These are phyloP conservation scores for Ciconia boyciana DNA, from an alignment of 2,113 vertebrate species.

Conservation along the genomic window DNA sequence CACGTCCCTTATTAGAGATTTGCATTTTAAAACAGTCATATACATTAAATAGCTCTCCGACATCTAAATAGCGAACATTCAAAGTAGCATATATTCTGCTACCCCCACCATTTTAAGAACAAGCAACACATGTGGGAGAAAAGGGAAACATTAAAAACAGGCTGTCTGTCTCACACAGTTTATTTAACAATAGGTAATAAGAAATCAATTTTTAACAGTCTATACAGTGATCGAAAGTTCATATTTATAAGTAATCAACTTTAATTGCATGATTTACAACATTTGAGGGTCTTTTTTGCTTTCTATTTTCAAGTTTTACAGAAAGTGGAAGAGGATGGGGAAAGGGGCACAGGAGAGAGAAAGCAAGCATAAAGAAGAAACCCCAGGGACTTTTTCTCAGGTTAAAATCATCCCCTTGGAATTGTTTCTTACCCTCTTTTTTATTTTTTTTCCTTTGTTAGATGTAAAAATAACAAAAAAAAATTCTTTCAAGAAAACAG, in stretches of 20 bases:
- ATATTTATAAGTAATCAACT: constrained; percentile 87
- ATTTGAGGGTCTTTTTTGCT: constrained; percentile 82
- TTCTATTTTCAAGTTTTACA: constrained; percentile 86
- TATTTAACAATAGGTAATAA: constrained; percentile 89
- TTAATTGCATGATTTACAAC: constrained; percentile 89
- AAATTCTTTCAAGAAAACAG: constrained; percentile 80
- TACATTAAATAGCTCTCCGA: constrained; percentile 33
- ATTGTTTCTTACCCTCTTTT: constrained; percentile 79
- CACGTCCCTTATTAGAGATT: not conserved
- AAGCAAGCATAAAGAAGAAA: constrained; percentile 79
- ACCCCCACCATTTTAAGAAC: not conserved
- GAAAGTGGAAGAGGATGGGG: constrained; percentile 75
- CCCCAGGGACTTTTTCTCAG: constrained; percentile 71
- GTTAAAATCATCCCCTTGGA: constrained; percentile 77
- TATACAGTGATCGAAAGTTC: constrained; percentile 88
- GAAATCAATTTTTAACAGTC: constrained; percentile 87
- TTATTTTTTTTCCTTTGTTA: constrained; percentile 75
- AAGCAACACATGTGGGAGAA: constrained; percentile 39
- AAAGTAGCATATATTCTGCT: not conserved
- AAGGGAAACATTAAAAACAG: constrained; percentile 67
- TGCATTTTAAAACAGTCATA: constrained; percentile 38
- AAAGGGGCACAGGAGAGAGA: constrained; percentile 45
- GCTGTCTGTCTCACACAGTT: constrained; percentile 84
- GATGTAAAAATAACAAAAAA: constrained; percentile 86
- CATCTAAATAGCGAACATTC: not conserved